phyloP scores from a whole-genome alignment of 2,888 invertebrate species.

The Busseola fusca region DNA sequence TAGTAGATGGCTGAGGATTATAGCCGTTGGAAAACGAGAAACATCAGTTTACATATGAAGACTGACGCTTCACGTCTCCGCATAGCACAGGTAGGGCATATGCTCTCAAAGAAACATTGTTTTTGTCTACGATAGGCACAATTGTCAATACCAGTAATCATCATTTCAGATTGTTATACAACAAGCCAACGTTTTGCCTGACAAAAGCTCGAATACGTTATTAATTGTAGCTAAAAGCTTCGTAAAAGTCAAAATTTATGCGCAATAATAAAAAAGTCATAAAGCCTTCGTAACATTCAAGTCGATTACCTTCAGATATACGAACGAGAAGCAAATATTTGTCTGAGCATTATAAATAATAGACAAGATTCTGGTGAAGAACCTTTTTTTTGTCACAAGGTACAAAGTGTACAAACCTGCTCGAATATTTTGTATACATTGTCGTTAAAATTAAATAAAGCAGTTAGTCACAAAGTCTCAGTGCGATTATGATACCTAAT shows the following conservation, averaged over 20 bases:
- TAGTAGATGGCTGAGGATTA: neutral
- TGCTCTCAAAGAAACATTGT: neutral
- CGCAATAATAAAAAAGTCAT: conserved; percentile 60
- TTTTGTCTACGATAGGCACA: neutral
- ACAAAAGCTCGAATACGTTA: conserved; percentile 46
- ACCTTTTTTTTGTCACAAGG: conserved; percentile 10
- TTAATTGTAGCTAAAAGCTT: conserved; percentile 61
- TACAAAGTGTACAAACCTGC: neutral
- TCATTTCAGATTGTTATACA: neutral
- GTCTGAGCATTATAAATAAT: conserved; percentile 14
- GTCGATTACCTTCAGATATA: conserved; percentile 58
- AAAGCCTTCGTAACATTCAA: conserved; percentile 62
- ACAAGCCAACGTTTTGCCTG: neutral
- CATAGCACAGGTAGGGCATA: neutral
- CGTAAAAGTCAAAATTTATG: conserved; percentile 64
- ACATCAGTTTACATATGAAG: neutral
- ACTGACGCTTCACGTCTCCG: neutral
- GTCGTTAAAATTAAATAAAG: conserved; percentile 12
- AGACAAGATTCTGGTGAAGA: conserved; percentile 13
- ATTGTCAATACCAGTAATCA: neutral
- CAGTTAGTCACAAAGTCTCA: neutral
- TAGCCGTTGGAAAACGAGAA: neutral
- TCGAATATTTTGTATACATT: conserved; percentile 1
- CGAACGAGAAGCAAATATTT: conserved; percentile 42
- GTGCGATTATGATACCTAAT: neutral